Evolutionary conservation across 1,140 invertebrate species (phyloP).

Genomic region (Grapholita molesta): DNA sequence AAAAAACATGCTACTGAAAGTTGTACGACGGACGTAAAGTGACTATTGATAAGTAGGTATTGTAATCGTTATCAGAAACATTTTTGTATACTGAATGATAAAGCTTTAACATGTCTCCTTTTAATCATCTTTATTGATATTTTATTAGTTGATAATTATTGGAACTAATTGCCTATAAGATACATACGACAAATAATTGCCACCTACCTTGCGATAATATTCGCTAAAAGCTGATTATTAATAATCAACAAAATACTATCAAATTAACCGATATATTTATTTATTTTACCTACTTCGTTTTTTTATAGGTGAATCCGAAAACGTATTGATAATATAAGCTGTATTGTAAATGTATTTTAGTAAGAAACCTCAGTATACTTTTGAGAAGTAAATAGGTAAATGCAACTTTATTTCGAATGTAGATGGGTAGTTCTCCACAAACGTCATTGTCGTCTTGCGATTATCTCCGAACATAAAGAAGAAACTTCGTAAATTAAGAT

Average conservation of each 20-base stretch:
- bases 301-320: neutral
- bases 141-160: neutral
- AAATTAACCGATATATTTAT: neutral
- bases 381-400: too few relatives aligned
- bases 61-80: too few relatives aligned
- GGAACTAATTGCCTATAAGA: neutral
- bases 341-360: too few relatives aligned
- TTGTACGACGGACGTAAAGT: too few relatives aligned
- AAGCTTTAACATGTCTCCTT: neutral
- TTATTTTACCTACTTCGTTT: neutral
- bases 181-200: neutral
- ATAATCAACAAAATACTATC: neutral
- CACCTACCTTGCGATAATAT: constrained; percentile 1
- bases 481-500: too few relatives aligned
- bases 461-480: too few relatives aligned
- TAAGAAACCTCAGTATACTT: too few relatives aligned
- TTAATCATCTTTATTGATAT: neutral
- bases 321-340: neutral
- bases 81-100: neutral
- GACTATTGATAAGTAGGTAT: too few relatives aligned
- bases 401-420: too few relatives aligned
- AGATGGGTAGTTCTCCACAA: too few relatives aligned
- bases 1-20: too few relatives aligned
- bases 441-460: too few relatives aligned
- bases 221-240: neutral